Evolutionary conservation across 2,113 vertebrate genomes (phyloP), one percentile per base, ranked within the genome.

Genomic region (Harpagus bidentatus): DNA sequence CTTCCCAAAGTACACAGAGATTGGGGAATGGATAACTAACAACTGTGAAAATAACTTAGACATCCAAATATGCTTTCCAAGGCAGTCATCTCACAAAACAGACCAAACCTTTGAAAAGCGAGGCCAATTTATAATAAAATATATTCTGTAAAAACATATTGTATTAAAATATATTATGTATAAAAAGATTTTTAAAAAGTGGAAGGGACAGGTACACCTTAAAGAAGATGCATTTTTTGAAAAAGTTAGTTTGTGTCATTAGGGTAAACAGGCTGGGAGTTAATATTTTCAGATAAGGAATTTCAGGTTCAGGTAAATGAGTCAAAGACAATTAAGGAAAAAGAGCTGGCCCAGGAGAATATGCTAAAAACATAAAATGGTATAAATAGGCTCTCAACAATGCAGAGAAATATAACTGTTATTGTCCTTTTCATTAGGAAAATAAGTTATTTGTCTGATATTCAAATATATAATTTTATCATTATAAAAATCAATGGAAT

Each of bases 1-100:
- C 32, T 94, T 90, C 88, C 94, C 78, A 82, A 94, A 88, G 58
- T 72, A 93, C 47, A 90, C 62, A 76, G 52, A 87, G 29, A 55
- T 0, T 45, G 47, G 73, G 63, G 73, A 93, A 76, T 34, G 52
- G 38, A n/a, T 47, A 88, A 38, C 56, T 21, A 76, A 9, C 52
- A 87, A 96, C 82, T 92, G 43, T 76, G 70, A 88, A 93, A 95
- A 82, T 72, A 90, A 55, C 29, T 79, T 26, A 36, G 62, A 47
- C 22, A 69, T 72, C 66, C 79, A 94, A 90, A 69, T 40, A 22
- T 11, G 36, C n/a, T 91, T 81, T 94, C 55, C 5, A 4, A 89
- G 34, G 29, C 61, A 82, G 47, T 67, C n/a, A 50, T 72, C 62
- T 90, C 36, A 47, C 13, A 31, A 40, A 82, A 31, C 5, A 34